phyloP scores from a whole-genome alignment of 2,797 vertebrate species.

The Tympanoctomys barrerae region DNA sequence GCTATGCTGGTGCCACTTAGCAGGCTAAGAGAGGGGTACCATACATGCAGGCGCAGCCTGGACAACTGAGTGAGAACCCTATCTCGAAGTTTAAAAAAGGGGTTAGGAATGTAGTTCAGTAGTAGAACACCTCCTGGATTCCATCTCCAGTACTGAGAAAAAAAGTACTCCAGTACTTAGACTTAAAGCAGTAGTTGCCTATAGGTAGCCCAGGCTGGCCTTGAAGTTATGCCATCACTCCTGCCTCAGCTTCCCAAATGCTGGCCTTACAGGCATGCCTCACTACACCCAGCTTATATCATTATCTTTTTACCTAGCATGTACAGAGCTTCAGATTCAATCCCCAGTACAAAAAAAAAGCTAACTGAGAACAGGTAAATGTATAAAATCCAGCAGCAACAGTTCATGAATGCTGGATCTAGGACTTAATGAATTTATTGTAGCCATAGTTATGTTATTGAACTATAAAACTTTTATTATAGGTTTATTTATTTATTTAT shows the following conservation, averaged over 20 bases:
- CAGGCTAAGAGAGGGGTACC: neutral
- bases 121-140: neutral
- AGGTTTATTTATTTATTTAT: neutral
- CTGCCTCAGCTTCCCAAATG: neutral
- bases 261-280: neutral
- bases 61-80: neutral
- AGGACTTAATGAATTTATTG: neutral
- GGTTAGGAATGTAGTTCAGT: neutral
- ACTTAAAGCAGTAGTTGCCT: neutral
- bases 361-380: neutral
- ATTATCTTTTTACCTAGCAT: neutral
- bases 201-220: neutral
- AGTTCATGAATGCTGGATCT: neutral
- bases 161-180: neutral
- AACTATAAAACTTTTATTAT: neutral
- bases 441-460: neutral
- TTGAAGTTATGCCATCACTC: neutral
- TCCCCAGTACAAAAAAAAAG: neutral
- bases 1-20: neutral
- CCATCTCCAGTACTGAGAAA: neutral
- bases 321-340: neutral
- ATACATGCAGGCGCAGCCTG: neutral
- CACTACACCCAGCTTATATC: neutral
- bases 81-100: neutral
- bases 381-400: neutral